phyloP scores from a whole-genome alignment of 1,140 invertebrate genomes.

The Agrypnia vestita region DNA sequence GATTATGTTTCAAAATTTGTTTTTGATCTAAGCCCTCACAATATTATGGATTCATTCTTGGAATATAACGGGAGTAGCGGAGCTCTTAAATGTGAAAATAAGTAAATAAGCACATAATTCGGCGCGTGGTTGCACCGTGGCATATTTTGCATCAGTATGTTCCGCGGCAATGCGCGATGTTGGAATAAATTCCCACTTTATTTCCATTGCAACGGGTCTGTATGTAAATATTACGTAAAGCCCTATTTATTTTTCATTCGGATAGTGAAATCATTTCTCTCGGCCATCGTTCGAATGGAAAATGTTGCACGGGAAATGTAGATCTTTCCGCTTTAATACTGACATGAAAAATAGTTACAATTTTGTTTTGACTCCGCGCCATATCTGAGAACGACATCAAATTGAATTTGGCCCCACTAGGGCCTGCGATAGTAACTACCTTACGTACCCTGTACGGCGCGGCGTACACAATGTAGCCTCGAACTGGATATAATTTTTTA shows the following conservation, averaged over 20 bases:
- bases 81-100: no score
- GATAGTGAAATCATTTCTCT: conserved; percentile 30
- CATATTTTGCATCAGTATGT: background rate
- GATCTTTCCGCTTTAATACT: conserved; percentile 35
- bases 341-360: conserved; percentile 42
- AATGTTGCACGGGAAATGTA: conserved; percentile 29
- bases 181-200: conserved; percentile 13
- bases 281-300: conserved; percentile 16
- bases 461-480: no score
- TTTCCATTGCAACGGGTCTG: background rate
- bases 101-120: no score
- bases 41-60: no score
- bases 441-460: no score
- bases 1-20: no score
- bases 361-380: conserved; percentile 46
- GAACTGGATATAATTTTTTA: no score
- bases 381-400: conserved; percentile 60
- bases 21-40: no score
- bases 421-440: background rate
- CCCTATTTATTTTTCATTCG: conserved; percentile 13
- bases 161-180: background rate
- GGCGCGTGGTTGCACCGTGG: background rate
- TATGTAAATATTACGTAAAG: background rate
- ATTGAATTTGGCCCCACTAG: conserved; percentile 56
- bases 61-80: no score